phyloP scores from a whole-genome alignment of 2,888 invertebrate species.

The Biston stratarius region DNA sequence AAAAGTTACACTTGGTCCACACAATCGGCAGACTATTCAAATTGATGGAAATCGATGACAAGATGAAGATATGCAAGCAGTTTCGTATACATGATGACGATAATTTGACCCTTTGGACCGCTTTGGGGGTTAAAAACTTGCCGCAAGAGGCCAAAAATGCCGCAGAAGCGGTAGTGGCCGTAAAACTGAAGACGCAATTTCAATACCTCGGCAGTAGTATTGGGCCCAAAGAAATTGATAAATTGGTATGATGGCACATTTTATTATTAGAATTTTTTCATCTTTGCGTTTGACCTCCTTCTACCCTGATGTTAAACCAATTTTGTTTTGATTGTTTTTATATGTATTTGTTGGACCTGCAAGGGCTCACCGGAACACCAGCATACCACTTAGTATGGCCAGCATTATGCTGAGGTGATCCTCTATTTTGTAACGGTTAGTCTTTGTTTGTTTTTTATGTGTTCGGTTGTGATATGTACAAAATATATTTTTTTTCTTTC shows the following conservation, averaged over 20 bases:
- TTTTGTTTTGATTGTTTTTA: no score
- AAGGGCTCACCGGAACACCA: no score
- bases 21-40: conserved; percentile 63
- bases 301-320: no score
- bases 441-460: no score
- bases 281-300: no score
- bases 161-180: conserved; percentile 50
- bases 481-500: no score
- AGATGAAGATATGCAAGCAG: conserved; percentile 57
- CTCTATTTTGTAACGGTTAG: no score
- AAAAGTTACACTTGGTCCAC: conserved; percentile 59
- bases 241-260: conserved; percentile 26
- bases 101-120: conserved; percentile 61
- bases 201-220: conserved; percentile 24
- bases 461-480: no score
- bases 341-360: no score
- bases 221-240: conserved; percentile 38
- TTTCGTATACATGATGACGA: conserved; percentile 56
- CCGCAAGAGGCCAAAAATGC: conserved; percentile 53
- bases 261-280: no score
- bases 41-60: conserved; percentile 59
- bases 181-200: conserved; percentile 49
- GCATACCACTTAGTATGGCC: no score
- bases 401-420: no score
- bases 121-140: conserved; percentile 60